phyloP scores from a whole-genome alignment of 2,888 invertebrate species.

The Melipona bicolor region DNA sequence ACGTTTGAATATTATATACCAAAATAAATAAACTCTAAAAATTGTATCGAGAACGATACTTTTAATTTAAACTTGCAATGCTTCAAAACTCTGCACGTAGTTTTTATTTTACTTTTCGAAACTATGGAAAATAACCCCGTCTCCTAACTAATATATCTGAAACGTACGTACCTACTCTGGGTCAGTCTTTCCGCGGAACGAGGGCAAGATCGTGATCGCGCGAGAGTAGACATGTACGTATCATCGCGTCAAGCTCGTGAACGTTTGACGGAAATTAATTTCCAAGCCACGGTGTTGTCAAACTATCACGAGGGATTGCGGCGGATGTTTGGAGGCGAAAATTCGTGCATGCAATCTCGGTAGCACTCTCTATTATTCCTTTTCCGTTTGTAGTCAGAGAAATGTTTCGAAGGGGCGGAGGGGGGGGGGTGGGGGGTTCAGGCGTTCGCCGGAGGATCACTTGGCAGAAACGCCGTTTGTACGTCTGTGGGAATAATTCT shows the following conservation, averaged over 20 bases:
- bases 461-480: background rate
- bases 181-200: background rate
- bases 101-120: too few relatives aligned
- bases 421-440: background rate
- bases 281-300: conserved; percentile 53
- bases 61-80: too few relatives aligned
- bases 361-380: conserved; percentile 27
- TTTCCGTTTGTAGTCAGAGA: conserved; percentile 22
- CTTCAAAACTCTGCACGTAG: too few relatives aligned
- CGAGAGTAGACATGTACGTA: background rate
- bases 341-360: conserved; percentile 31
- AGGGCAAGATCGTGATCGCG: background rate
- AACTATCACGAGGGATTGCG: conserved; percentile 45
- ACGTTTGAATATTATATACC: too few relatives aligned
- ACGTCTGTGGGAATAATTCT: conserved; percentile 48
- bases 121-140: too few relatives aligned
- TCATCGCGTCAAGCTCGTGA: background rate
- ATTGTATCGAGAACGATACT: too few relatives aligned
- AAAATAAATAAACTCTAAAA: too few relatives aligned
- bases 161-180: background rate
- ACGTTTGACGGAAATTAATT: conserved; percentile 67
- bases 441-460: background rate
- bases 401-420: conserved; percentile 2
- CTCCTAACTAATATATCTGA: too few relatives aligned
- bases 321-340: background rate